Evolutionary conservation across 2,113 vertebrate species (phyloP).

Genomic region (Phoenicopterus ruber): DNA sequence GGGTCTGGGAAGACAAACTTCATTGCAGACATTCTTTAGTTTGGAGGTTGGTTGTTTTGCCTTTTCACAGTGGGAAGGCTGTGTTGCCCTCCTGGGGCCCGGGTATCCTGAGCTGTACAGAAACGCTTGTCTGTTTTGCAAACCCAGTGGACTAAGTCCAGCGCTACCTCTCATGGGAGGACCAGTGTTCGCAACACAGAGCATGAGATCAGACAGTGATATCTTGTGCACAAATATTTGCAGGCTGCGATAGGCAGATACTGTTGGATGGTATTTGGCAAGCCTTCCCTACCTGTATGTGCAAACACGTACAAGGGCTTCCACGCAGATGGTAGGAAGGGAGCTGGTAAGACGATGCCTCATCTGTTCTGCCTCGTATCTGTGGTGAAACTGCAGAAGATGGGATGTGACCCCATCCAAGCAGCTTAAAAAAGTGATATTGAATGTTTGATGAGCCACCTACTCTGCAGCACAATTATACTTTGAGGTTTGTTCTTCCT

Average conservation of each 20-base stretch:
- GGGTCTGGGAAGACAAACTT: background rate
- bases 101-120: background rate
- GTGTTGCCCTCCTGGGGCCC: background rate
- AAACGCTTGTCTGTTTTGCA: background rate
- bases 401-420: background rate
- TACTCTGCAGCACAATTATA: background rate
- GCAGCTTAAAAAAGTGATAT: background rate
- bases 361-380: background rate
- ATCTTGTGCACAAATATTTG: background rate
- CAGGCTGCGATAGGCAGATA: background rate
- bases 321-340: background rate
- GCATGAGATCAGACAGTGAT: background rate
- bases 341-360: background rate
- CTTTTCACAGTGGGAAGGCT: background rate
- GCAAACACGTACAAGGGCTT: background rate
- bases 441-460: background rate
- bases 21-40: background rate
- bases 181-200: background rate
- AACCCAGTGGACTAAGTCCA: background rate
- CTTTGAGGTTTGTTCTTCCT: background rate
- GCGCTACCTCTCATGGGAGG: fast-evolving
- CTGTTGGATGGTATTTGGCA: background rate
- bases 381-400: background rate
- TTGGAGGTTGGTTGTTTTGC: background rate
- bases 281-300: background rate